Conservation (phyloP, 2,888 invertebrate species). For the Lucinisca nassula region DNA sequence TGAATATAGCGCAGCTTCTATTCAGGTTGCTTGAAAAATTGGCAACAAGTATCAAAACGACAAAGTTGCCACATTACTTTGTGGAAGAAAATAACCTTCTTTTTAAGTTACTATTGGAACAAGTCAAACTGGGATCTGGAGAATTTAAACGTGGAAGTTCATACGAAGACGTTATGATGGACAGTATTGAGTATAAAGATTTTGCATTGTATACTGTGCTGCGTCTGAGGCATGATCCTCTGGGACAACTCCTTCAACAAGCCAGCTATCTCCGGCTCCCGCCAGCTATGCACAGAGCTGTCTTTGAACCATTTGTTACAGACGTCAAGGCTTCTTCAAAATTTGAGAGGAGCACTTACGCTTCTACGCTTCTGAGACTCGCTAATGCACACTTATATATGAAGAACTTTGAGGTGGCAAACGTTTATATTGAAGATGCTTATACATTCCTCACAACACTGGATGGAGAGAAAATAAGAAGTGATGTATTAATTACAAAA, state of each 20-base stretch:
- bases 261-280: constrained; percentile 24
- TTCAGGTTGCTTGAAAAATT: constrained; percentile 34
- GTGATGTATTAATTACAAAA: neutral
- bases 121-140: neutral
- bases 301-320: constrained; percentile 31
- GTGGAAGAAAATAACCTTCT: constrained; percentile 27
- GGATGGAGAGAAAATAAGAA: neutral
- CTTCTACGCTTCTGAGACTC: constrained; percentile 12
- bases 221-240: constrained; percentile 31
- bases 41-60: neutral
- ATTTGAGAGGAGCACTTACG: neutral
- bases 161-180: neutral
- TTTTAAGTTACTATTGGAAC: neutral
- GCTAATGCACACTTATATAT: constrained; percentile 33
- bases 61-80: constrained; percentile 36
- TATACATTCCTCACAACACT: neutral
- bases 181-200: constrained; percentile 21
- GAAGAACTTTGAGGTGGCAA: neutral
- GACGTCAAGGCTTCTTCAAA: neutral
- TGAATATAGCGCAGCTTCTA: constrained; percentile 13
- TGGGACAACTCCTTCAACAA: constrained; percentile 19
- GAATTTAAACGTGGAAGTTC: neutral
- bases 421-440: constrained; percentile 15
- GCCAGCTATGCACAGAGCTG: neutral
- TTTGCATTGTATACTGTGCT: constrained; percentile 17